Evolutionary conservation across 2,797 vertebrate species (phyloP).

Genomic region (Oreortyx pictus): DNA sequence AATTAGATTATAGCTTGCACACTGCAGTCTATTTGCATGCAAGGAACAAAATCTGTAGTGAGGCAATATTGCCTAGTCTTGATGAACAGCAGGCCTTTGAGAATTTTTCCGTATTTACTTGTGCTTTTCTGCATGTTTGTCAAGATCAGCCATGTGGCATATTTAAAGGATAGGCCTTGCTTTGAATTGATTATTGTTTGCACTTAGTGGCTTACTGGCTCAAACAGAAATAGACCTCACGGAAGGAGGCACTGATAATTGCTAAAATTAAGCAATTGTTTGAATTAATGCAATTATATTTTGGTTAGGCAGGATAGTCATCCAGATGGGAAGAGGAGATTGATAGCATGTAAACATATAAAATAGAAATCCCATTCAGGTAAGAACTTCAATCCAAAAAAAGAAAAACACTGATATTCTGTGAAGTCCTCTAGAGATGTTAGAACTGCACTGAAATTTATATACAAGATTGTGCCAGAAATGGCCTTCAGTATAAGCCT

Average conservation of each 20-base stretch:
- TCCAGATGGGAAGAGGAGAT: background rate
- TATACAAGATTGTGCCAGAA: background rate
- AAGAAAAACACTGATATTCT: background rate
- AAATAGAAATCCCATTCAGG: background rate
- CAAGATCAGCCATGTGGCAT: background rate
- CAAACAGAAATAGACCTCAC: background rate
- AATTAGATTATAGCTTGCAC: slow-evolving; percentile 16
- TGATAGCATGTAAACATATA: background rate
- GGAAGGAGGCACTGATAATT: background rate
- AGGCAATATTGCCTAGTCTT: background rate
- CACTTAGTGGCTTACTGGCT: background rate
- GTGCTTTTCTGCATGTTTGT: background rate
- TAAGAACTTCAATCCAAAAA: background rate
- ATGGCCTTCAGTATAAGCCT: background rate
- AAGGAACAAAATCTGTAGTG: slow-evolving; percentile 1
- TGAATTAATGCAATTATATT: background rate
- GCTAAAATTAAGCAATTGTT: background rate
- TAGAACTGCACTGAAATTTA: background rate
- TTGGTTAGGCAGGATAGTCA: background rate
- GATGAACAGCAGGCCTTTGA: background rate
- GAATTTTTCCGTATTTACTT: background rate
- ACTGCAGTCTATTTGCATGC: background rate
- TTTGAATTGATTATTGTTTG: background rate
- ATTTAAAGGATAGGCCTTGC: background rate
- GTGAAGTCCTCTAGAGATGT: background rate